Evolutionary conservation across 53 echinoderm and acorn worm species (phyloP).

Genomic region (Arbacia lixula): DNA sequence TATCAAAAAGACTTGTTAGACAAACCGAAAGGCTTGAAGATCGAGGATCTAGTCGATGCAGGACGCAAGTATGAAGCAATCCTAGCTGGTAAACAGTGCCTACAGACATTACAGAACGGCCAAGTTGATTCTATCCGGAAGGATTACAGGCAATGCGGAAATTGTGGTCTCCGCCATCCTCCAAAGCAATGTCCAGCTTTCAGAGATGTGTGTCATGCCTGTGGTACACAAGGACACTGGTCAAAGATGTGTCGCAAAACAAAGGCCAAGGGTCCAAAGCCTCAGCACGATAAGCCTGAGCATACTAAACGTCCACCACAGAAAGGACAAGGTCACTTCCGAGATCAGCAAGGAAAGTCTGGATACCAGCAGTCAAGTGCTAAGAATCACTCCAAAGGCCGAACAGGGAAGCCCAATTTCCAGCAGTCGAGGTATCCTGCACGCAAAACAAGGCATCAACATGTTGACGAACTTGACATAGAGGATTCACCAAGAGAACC

Average conservation of each 20-base stretch:
- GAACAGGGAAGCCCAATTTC: too few species aligned
- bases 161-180: constrained; percentile 35
- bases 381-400: too few species aligned
- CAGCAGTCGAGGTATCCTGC: too few species aligned
- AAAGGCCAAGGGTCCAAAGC: neutral
- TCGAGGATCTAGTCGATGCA: constrained; percentile 27
- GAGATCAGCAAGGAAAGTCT: too few species aligned
- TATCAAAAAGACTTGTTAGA: constrained; percentile 47
- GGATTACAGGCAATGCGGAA: too few species aligned
- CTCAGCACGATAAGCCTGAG: neutral
- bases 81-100: constrained; percentile 5
- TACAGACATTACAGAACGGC: constrained; percentile 45
- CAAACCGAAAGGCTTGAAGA: constrained; percentile 6
- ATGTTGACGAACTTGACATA: neutral
- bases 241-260: constrained; percentile 23
- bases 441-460: too few species aligned
- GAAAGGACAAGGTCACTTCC: too few species aligned
- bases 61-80: constrained; percentile 59
- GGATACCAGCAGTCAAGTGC: too few species aligned
- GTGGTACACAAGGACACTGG: constrained; percentile 40
- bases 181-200: constrained; percentile 25
- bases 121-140: too few species aligned
- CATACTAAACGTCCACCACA: neutral
- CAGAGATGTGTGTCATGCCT: neutral
- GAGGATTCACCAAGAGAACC: neutral